Evolutionary conservation across 2,113 vertebrate species (phyloP).

Genomic region (Entelurus aequoreus): DNA sequence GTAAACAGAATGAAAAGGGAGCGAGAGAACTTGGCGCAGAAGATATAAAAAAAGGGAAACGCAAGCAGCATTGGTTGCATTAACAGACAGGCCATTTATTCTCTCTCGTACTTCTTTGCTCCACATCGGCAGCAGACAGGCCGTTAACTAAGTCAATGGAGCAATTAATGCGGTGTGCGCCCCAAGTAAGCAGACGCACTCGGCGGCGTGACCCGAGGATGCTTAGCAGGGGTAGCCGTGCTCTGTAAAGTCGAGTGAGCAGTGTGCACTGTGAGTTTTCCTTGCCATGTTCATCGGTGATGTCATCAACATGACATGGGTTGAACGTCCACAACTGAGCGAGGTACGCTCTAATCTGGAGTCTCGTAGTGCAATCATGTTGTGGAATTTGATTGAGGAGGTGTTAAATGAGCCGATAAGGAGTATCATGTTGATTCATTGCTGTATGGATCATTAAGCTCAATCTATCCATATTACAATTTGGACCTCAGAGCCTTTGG

Average conservation of each 20-base stretch:
- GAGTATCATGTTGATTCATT: conserved; percentile 19
- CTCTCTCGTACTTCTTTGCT: conserved; percentile 9
- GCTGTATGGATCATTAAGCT: conserved; percentile 22
- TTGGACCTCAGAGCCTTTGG: not conserved
- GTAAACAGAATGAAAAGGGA: conserved; percentile 30
- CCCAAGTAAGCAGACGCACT: conserved; percentile 34
- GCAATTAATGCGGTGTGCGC: conserved; percentile 60
- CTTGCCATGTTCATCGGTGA: conserved; percentile 6
- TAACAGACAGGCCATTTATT: not conserved
- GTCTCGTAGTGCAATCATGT: conserved; percentile 13
- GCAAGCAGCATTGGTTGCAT: conserved; percentile 9
- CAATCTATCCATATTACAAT: conserved; percentile 25
- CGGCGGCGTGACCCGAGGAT: conserved; percentile 15
- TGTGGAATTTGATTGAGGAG: conserved; percentile 15
- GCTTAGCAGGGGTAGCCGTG: conserved; percentile 17
- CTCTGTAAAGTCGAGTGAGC: conserved; percentile 29
- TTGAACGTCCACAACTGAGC: conserved; percentile 5
- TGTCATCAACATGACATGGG: conserved; percentile 7
- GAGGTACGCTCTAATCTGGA: conserved; percentile 7
- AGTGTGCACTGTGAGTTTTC: conserved; percentile 24
- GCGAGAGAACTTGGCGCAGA: not conserved
- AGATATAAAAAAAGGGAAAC: conserved; percentile 7
- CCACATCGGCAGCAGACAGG: conserved; percentile 34
- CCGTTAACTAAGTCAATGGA: conserved; percentile 63
- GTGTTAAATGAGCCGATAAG: conserved; percentile 33